Conservation (phyloP, 1,140 invertebrate species). For the Choristoneura fumiferana region DNA sequence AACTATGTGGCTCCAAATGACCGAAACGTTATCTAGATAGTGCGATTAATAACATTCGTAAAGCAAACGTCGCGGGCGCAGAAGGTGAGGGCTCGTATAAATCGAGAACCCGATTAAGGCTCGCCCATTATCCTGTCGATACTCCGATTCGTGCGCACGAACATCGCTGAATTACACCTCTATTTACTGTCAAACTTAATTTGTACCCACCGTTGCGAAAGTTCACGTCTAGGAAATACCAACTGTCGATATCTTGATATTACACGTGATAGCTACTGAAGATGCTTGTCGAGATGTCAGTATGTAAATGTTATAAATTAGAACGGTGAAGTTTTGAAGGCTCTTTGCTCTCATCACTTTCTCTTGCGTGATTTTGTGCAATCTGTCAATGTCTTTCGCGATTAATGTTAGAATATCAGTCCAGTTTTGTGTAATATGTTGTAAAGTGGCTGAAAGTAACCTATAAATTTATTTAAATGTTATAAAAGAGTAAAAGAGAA, state of each 20-base stretch:
- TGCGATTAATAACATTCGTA: slow-evolving; percentile 51
- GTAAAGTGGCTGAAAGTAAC: too few species aligned
- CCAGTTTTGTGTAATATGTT: too few species aligned
- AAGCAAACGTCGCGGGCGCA: slow-evolving; percentile 44
- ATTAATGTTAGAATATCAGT: neutral
- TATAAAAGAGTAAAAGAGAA: too few species aligned
- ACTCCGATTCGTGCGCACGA: slow-evolving; percentile 67
- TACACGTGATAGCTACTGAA: neutral
- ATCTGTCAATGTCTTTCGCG: neutral
- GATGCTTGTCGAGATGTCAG: neutral
- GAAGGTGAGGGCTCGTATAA: slow-evolving; percentile 42
- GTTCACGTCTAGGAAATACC: slow-evolving; percentile 33
- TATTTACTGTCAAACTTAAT: slow-evolving; percentile 76
- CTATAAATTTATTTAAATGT: too few species aligned
- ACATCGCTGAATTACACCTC: slow-evolving; percentile 70
- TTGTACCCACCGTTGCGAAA: slow-evolving; percentile 62
- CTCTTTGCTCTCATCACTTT: neutral
- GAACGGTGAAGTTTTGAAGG: neutral
- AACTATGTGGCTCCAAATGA: too few species aligned
- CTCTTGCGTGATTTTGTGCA: neutral
- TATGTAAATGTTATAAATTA: too few species aligned
- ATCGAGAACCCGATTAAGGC: slow-evolving; percentile 42
- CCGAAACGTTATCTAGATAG: slow-evolving; percentile 29
- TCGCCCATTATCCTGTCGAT: slow-evolving; percentile 72
- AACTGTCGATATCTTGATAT: neutral